Evolutionary conservation across 2,113 vertebrate species (phyloP).

Genomic region (Ptilonorhynchus violaceus): DNA sequence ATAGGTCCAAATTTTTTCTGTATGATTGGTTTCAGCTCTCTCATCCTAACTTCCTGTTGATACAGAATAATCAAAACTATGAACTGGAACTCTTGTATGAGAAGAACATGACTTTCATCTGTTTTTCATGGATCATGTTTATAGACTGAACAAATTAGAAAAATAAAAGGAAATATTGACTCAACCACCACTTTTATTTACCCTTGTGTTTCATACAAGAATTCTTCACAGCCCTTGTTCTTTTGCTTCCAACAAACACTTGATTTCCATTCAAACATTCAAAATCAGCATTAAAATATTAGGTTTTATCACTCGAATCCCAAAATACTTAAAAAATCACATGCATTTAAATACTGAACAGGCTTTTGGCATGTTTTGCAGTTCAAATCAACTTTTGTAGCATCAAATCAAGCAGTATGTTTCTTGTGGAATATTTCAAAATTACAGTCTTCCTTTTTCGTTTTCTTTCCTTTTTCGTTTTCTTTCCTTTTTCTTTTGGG

Average conservation of each 20-base stretch:
- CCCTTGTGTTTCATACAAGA: background rate
- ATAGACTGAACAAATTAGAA: background rate
- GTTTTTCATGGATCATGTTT: background rate
- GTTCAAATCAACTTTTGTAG: background rate
- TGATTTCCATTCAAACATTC: background rate
- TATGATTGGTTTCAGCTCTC: background rate
- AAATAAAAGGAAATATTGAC: slow-evolving; percentile 1
- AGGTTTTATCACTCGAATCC: background rate
- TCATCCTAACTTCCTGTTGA: background rate
- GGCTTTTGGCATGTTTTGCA: background rate
- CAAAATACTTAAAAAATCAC: background rate
- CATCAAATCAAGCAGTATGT: background rate
- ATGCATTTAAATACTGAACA: background rate
- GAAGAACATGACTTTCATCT: background rate
- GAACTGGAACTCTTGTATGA: background rate
- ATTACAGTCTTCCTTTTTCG: background rate
- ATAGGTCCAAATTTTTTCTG: background rate
- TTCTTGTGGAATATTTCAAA: background rate
- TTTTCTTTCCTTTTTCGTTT: background rate
- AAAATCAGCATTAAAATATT: background rate
- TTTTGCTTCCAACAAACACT: background rate
- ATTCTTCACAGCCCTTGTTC: background rate
- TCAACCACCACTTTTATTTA: background rate
- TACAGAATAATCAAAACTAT: background rate
- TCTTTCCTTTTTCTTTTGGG: background rate